Conservation (phyloP, 2,888 invertebrate species). For the Allolobophora icterica region DNA sequence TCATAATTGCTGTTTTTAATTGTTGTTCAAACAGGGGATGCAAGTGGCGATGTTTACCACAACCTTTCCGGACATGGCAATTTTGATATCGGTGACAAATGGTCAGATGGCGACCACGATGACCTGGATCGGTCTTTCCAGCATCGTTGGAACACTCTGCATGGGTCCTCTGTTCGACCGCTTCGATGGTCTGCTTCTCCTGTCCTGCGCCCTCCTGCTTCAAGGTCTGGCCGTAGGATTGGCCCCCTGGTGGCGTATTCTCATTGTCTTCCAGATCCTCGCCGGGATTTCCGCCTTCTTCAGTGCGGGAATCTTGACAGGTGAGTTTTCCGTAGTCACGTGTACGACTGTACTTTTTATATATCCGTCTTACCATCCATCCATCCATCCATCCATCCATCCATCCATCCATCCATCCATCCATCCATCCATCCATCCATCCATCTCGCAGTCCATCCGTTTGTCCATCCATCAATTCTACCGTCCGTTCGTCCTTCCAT, state of each 20-base stretch:
- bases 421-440: no score
- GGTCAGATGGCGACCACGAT: conserved; percentile 39
- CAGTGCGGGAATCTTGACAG: conserved; percentile 35
- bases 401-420: background rate
- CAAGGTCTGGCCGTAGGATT: conserved; percentile 32
- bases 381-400: background rate
- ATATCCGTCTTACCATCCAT: background rate
- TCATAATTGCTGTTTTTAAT: no score
- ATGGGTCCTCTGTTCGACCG: conserved; percentile 39
- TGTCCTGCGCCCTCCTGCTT: background rate
- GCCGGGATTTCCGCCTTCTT: conserved; percentile 28
- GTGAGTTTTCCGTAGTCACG: background rate
- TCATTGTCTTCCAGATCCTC: conserved; percentile 24
- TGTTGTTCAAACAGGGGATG: conserved; percentile 27
- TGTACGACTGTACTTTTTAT: no score
- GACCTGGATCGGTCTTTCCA: conserved; percentile 34
- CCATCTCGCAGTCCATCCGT: no score
- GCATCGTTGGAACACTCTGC: conserved; percentile 34
- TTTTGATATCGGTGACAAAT: conserved; percentile 27
- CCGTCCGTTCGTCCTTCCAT: no score
- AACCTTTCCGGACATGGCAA: conserved; percentile 33
- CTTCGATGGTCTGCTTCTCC: conserved; percentile 30
- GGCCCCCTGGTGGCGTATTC: conserved; percentile 29
- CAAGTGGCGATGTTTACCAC: conserved; percentile 34
- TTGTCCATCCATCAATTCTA: no score